Evolutionary conservation across 2,888 invertebrate species (phyloP).

Genomic region (Drosophila flavopinicola): DNA sequence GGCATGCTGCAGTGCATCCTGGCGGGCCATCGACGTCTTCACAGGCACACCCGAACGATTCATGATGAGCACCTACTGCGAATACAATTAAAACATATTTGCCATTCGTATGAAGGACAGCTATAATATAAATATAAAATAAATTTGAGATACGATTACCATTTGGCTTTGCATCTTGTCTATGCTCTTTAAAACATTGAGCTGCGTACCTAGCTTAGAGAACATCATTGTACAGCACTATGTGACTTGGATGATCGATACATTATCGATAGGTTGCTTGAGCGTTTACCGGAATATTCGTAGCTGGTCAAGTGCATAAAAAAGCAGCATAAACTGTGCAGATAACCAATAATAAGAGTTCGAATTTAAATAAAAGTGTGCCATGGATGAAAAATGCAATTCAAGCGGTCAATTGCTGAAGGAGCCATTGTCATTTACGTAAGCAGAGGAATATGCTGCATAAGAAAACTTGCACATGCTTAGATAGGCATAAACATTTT

Average conservation of each 20-base stretch:
- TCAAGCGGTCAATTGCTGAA: constrained; percentile 44
- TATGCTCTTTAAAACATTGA: too few relatives aligned
- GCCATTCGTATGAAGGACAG: too few relatives aligned
- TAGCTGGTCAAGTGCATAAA: background rate
- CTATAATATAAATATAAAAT: too few relatives aligned
- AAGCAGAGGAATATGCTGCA: constrained; percentile 23
- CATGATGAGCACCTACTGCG: constrained; percentile 80
- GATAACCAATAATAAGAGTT: background rate
- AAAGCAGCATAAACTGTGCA: background rate
- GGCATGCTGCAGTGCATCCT: constrained; percentile 75
- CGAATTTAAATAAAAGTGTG: background rate
- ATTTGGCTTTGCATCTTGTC: background rate
- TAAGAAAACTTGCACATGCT: background rate
- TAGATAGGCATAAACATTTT: background rate
- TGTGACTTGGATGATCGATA: background rate
- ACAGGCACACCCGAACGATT: constrained; percentile 82
- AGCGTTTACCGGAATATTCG: background rate
- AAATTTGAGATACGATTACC: too few relatives aligned
- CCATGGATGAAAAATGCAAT: constrained; percentile 31
- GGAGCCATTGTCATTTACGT: constrained; percentile 52
- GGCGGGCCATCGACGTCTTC: constrained; percentile 76
- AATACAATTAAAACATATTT: too few relatives aligned
- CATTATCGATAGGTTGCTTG: constrained; percentile 7
- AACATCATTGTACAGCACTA: constrained; percentile 30
- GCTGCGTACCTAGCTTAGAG: constrained; percentile 2